Conservation (phyloP, 2,113 vertebrate genomes). For the Bucco capensis region DNA sequence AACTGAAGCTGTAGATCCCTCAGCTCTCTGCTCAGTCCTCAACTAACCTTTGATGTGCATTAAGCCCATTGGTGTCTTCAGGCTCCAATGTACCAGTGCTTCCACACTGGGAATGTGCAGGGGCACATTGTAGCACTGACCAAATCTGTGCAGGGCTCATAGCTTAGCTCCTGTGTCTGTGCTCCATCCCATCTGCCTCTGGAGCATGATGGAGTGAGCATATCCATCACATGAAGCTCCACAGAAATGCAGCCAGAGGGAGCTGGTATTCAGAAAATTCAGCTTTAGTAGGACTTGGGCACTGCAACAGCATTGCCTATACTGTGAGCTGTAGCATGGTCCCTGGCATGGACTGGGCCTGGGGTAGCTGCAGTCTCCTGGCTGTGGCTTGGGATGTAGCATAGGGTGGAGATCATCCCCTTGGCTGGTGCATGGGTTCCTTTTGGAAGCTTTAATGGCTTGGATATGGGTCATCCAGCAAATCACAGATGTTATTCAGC, state of each 20-base stretch:
- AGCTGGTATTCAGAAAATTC: conserved; percentile 36
- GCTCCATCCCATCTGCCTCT: neutral
- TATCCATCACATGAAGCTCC: neutral
- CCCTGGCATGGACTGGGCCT: neutral
- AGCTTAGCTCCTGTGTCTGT: neutral
- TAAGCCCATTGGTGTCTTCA: neutral
- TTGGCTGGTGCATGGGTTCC: neutral
- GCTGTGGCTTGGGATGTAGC: neutral
- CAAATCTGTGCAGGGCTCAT: fast-evolving
- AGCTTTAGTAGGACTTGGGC: neutral
- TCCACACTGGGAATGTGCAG: neutral
- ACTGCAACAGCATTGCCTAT: neutral
- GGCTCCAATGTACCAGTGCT: neutral
- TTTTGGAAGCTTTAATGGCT: neutral
- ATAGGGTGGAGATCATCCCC: neutral
- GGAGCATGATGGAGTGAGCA: neutral
- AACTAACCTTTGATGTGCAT: neutral
- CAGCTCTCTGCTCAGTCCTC: neutral
- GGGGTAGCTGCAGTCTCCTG: neutral
- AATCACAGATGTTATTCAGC: neutral
- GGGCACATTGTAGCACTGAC: fast-evolving
- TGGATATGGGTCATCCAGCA: neutral
- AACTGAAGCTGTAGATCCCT: neutral
- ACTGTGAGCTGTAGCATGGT: neutral
- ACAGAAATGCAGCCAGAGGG: conserved; percentile 39